Evolutionary conservation across 2,888 invertebrate genomes (phyloP), one percentile per base, ranked within the genome.

Genomic region (Thereva unica): DNA sequence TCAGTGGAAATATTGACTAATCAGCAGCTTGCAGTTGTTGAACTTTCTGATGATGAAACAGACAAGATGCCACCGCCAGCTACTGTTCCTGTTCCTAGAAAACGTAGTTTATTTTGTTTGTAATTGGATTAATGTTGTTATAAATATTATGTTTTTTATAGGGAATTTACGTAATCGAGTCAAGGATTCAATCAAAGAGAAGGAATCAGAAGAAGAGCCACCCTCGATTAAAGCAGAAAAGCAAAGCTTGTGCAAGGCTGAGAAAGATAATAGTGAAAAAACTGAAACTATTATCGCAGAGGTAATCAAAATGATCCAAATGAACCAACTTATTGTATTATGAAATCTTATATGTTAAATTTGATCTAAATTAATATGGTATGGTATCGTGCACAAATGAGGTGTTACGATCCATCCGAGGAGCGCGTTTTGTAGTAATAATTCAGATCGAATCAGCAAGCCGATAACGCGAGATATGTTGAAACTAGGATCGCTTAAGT

Each of bases 61-160:
- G 68, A 66, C 7, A 71, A 65, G 55, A 66, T 71, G 66, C 69
- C 69, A 56, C 71, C 71, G 56, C 71, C 69, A 44, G 44, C 23
- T 6, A 34, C n/a, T 12, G 8, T 67, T 10, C 66, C 68, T n/a
- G 8, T 67, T 45, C 67, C 66, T 3, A 65, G 64, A 53, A 70
- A 68, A 63, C 67, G 68, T 68, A 50, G 9, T 9, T 23, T 65
- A 6, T 38, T 35, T 45, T 45, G 10, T 23, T 53, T 45, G 37
- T 49, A 8, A 50, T 61, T 47, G 9, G n/a, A 4, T 49, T 47
- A n/a, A 47, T 5, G n/a, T 4, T 8, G 3, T 57, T 37, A 37
- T 10, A 72, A 64, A 72, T 70, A 53, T 72, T 42, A 73, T 68
- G 64, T 71, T 72, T 1, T 55, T 41, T 57, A 6, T 37, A 66